Evolutionary conservation across 2,797 vertebrate species (phyloP).

Genomic region (Gambelia wislizenii): DNA sequence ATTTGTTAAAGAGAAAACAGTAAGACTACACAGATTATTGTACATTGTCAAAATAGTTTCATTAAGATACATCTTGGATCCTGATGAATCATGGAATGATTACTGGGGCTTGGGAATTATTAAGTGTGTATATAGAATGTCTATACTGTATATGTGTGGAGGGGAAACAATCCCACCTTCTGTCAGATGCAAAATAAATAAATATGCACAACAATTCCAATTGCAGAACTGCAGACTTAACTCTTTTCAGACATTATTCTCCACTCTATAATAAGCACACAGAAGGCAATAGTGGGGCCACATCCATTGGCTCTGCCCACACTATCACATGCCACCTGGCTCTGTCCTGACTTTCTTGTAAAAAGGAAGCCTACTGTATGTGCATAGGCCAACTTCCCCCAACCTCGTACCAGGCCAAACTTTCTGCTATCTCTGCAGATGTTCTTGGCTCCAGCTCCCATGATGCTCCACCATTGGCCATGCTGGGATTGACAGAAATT

Average conservation of each 20-base stretch:
- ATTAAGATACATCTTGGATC: background rate
- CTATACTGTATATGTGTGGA: no score
- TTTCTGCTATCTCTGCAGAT: no score
- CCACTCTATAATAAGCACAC: background rate
- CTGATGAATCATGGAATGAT: background rate
- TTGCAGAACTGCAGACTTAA: background rate
- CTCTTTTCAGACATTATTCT: background rate
- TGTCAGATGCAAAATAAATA: background rate
- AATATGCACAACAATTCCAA: background rate
- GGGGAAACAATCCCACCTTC: background rate
- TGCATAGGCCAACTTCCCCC: no score
- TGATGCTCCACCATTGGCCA: no score
- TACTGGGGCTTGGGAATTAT: background rate
- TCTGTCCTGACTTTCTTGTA: background rate
- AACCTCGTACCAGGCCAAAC: no score
- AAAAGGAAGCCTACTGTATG: background rate
- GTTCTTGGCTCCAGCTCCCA: no score
- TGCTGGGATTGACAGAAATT: no score
- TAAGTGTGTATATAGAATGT: background rate
- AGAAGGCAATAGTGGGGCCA: background rate
- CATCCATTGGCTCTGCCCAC: background rate
- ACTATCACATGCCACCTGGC: background rate
- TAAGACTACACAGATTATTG: background rate
- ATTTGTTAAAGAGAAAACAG: background rate
- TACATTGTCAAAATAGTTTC: background rate